These are phyloP conservation scores for Gobio occitaniae DNA, from an alignment of 2,797 vertebrate species.

Conservation along the genomic window DNA sequence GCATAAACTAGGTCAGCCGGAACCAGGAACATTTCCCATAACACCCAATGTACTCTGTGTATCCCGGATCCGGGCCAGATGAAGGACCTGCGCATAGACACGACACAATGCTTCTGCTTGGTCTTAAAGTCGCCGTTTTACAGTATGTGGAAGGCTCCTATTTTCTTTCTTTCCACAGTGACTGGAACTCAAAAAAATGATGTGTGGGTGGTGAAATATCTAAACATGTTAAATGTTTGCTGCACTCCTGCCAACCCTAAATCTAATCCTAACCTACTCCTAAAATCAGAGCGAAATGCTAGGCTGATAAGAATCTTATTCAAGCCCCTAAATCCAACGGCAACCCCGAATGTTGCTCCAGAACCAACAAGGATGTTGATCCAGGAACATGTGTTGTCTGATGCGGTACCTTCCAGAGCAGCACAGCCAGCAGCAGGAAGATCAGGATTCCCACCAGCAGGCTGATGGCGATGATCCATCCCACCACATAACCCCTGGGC, in stretches of 20 bases:
- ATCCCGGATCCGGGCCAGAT: too few relatives aligned
- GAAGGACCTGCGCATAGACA: too few relatives aligned
- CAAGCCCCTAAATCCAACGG: neutral
- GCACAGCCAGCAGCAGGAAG: conserved; percentile 94
- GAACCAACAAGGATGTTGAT: conserved; percentile 4
- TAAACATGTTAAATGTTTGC: neutral
- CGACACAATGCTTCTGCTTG: neutral
- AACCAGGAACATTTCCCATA: too few relatives aligned
- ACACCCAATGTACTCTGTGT: too few relatives aligned
- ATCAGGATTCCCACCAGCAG: conserved; percentile 98
- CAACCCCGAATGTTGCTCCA: neutral
- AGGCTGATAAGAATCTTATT: neutral
- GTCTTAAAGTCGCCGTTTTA: neutral
- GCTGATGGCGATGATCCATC: conserved; percentile 99
- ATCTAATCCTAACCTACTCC: neutral
- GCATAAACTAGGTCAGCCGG: too few relatives aligned
- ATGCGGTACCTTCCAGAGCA: conserved; percentile 94
- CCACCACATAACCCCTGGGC: conserved; percentile 95
- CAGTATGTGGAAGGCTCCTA: neutral
- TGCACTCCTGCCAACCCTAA: neutral
- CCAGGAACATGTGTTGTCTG: neutral
- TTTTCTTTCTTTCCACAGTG: neutral
- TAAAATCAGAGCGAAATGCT: neutral
- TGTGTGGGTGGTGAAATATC: neutral
- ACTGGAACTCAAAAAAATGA: neutral